Base-by-base conservation (phyloP, 2,888 invertebrate genomes). In the Icerya purchasi region DNA sequence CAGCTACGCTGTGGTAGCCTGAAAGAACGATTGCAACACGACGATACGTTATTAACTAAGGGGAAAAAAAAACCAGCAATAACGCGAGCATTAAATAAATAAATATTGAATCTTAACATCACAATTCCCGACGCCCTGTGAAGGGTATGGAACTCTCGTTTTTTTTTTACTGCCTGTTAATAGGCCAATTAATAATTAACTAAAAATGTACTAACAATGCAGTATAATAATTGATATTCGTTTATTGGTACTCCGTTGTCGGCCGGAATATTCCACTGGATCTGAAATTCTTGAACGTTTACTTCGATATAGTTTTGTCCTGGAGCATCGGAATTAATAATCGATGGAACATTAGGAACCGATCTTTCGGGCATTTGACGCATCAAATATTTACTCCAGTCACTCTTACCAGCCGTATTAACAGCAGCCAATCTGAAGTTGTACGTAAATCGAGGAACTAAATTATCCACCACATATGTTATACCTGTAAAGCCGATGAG, bases 171-270 rank as follows among this genome's bases (percentile, higher is more conserved):
- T n/a, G n/a, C n/a, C n/a, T n/a, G n/a, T n/a, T n/a, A n/a, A n/a
- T n/a, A n/a, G n/a, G n/a, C n/a, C n/a, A n/a, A 70, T 85, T 84
- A 61, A 58, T 18, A n/a, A 24, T n/a, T 24, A 22, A 25, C 22
- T 1, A 53, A 56, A 24, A 19, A 50, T 54, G 53, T 23, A 73
- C 78, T 80, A 76, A 88, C 86, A 69, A 82, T 80, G 71, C 88
- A 89, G 72, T 82, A 86, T 70, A 77, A 80, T 64, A 92, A 78
- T 70, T 82, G 78, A 72, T 90, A 92, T 71, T 76, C 76, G 69
- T 86, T 84, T 68, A 92, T 90, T 23, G 83, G 84, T 72, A 88
- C 88, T 8, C 92, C 92, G 72, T 92, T 92, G 69, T 91, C 86
- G 57, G 83, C 81, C 0, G 91, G 90, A 57, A 84, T 80, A 67